These are phyloP conservation scores for Macrosiphum euphorbiae DNA, from an alignment of 2,888 invertebrate genomes.

Conservation along the genomic window DNA sequence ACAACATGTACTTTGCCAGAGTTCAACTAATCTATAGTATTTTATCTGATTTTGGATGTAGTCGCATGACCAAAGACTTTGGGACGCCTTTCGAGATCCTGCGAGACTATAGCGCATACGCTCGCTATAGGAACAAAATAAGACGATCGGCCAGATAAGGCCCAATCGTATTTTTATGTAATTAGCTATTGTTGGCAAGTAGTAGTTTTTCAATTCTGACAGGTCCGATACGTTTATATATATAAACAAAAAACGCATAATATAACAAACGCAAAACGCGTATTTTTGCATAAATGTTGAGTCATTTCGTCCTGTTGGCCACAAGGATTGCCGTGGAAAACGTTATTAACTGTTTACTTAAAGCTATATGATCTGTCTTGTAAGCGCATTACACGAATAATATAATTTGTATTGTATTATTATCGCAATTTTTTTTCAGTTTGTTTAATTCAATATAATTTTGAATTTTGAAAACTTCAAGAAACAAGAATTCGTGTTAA, in stretches of 20 bases:
- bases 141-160: conserved; percentile 45
- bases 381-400: not conserved
- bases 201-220: conserved; percentile 61
- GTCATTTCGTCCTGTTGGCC: not conserved
- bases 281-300: conserved; percentile 36
- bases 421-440: not conserved
- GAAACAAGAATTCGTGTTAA: too few relatives aligned
- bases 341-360: not conserved
- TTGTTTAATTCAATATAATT: too few relatives aligned
- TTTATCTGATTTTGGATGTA: conserved; percentile 62
- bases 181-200: conserved; percentile 59
- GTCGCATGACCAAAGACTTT: conserved; percentile 52
- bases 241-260: not conserved
- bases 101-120: conserved; percentile 1
- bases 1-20: conserved; percentile 42
- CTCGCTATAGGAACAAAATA: not conserved
- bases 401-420: not conserved
- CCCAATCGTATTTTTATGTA: conserved; percentile 60
- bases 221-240: not conserved
- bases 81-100: conserved; percentile 42
- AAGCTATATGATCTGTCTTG: not conserved
- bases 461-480: too few relatives aligned
- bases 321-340: not conserved
- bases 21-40: conserved; percentile 58
- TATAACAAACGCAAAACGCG: not conserved